phyloP scores from a whole-genome alignment of 2,113 vertebrate species.

The Mungos mungo region DNA sequence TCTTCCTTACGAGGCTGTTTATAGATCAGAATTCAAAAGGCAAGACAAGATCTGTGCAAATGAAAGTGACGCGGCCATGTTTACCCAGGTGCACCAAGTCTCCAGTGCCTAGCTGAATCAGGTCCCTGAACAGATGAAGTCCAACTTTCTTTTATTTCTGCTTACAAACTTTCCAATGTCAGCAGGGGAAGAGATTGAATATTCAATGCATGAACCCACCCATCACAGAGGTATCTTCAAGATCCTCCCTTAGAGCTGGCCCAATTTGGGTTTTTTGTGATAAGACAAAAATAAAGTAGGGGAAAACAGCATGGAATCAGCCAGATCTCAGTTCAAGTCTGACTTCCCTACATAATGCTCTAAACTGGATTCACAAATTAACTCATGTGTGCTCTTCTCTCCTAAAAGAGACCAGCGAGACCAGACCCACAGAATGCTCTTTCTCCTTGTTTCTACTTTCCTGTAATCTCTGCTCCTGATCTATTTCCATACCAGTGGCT shows the following conservation, averaged over 20 bases:
- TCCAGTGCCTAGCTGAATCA: rapidly evolving
- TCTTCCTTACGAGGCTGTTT: background rate
- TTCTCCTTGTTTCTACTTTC: too few species aligned
- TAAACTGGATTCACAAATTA: background rate
- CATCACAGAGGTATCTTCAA: background rate
- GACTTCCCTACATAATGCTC: background rate
- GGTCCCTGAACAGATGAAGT: background rate
- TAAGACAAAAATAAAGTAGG: background rate
- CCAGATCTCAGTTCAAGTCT: background rate
- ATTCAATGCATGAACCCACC: background rate
- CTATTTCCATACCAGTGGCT: background rate
- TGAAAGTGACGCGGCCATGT: rapidly evolving
- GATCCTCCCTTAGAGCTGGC: rapidly evolving
- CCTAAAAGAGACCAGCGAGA: background rate
- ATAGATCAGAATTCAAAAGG: background rate
- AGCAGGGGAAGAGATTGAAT: too few species aligned
- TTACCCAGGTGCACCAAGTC: too few species aligned
- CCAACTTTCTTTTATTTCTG: background rate
- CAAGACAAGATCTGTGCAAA: background rate
- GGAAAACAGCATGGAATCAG: background rate
- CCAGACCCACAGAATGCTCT: background rate
- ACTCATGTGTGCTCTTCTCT: background rate
- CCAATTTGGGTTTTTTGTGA: background rate
- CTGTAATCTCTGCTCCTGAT: background rate
- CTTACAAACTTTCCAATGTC: background rate